Evolutionary conservation across 2,797 vertebrate genomes (phyloP), one percentile per base, ranked within the genome.

Genomic region (Nannoperca obscura): DNA sequence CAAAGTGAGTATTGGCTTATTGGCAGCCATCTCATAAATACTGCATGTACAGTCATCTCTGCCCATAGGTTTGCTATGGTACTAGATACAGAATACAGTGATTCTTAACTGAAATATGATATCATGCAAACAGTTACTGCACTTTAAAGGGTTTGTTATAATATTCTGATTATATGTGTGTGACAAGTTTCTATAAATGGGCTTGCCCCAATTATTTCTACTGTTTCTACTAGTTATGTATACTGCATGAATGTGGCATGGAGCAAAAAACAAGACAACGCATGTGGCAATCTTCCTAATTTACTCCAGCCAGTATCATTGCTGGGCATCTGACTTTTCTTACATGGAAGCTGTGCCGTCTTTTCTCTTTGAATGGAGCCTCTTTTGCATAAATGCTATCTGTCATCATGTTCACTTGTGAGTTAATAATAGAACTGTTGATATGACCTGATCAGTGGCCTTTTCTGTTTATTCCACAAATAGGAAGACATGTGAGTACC

Each of bases 401-500:
- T 76, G 77, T 80, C 80, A 83, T 76, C 76, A 74, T 68, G 78
- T 81, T 85, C 44, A 61, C 69, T 71, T 65, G 58, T 7, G 57
- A 90, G 88, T 73, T 91, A 91, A 89, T 88, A 90, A 94, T 91
- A 92, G 82, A 86, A 82, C 8, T 71, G 74, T 40, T 82, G 71
- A 84, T 71, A 55, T 82, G 84, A 91, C 83, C 78, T 63, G 47
- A 86, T 77, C 68, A 59, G 40, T 49, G 68, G n/a, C 61, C 15
- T 82, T 77, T 76, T 80, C 53, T 83, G 78, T 80, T 85, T 71
- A 64, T 78, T 81, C 71, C 65, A 76, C 53, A 77, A 86, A 89
- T 53, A 77, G 6, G 17, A 54, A 76, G 69, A 76, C 42, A 74
- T 76, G 63, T 76, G 44, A 78, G 81, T 46, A 61, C 36, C 54